A percentile compares a stretch with the other conserved stretches of the same genome.
phyloP scores from a whole-genome alignment of 2,888 invertebrate species.

The Andrena camellia region DNA sequence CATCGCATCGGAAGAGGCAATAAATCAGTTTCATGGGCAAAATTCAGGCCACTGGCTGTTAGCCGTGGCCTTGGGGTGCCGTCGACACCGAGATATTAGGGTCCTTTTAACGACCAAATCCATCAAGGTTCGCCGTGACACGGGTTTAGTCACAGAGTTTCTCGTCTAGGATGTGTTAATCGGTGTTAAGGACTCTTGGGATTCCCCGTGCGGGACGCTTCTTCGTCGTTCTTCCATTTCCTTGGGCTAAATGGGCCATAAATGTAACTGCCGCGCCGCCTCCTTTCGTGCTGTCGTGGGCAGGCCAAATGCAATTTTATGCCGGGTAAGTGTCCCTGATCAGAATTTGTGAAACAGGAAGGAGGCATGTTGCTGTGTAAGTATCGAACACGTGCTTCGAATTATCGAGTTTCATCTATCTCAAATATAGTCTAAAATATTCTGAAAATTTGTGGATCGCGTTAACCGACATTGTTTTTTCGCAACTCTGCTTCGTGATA shows the following conservation, averaged over 20 bases:
- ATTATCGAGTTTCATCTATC: too few relatives aligned
- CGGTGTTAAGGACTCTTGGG: background rate
- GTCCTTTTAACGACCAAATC: background rate
- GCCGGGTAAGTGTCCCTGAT: too few relatives aligned
- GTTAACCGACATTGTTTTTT: too few relatives aligned
- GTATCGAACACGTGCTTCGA: too few relatives aligned
- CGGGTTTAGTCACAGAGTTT: background rate
- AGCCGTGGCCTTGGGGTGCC: slow-evolving; percentile 2
- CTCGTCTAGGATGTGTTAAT: slow-evolving; percentile 4
- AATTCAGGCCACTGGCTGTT: background rate
- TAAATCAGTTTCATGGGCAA: background rate
- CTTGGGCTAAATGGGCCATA: background rate
- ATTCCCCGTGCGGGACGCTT: slow-evolving; percentile 12
- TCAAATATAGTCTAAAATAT: too few relatives aligned
- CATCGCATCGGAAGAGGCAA: background rate
- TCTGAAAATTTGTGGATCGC: too few relatives aligned
- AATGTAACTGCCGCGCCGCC: background rate
- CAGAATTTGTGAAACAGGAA: background rate
- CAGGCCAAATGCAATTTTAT: too few relatives aligned
- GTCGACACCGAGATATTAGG: background rate
- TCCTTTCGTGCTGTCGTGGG: background rate
- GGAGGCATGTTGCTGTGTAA: too few relatives aligned
- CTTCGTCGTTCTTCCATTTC: background rate
- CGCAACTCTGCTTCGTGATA: too few relatives aligned
- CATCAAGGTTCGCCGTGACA: background rate